Percentiles rank a stretch among this genome's conserved stretches.
Conservation (phyloP, 2,113 vertebrate species). For the Cyprinodon tularosa region DNA sequence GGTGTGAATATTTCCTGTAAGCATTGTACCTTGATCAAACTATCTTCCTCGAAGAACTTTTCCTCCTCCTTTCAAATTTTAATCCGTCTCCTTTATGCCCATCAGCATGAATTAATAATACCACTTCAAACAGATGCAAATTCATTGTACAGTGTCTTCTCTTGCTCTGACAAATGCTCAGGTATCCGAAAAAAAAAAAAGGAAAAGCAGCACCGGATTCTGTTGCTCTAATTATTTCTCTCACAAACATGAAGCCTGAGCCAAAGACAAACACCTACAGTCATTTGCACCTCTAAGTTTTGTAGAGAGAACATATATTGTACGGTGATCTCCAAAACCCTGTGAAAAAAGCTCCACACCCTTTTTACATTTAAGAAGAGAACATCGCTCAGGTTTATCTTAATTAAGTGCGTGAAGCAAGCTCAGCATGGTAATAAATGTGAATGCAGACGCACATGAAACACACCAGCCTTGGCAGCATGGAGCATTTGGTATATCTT, state of each 20-base stretch:
- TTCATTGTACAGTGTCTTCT: conserved; percentile 70
- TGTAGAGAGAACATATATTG: conserved; percentile 48
- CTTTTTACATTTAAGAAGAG: conserved; percentile 32
- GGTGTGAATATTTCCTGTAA: not conserved
- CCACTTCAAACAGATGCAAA: conserved; percentile 78
- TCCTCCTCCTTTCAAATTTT: conserved; percentile 38
- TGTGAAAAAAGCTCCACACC: conserved; percentile 25
- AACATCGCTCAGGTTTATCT: conserved; percentile 38
- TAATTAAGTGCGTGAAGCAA: conserved; percentile 41
- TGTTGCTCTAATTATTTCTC: conserved; percentile 59
- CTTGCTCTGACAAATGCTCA: conserved; percentile 71
- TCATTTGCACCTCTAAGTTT: conserved; percentile 53
- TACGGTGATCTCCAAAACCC: conserved; percentile 47
- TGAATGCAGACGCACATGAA: conserved; percentile 24
- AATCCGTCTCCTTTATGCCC: conserved; percentile 58
- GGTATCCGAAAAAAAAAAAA: conserved; percentile 58
- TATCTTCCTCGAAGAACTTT: conserved; percentile 34
- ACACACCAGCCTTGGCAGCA: conserved; percentile 52
- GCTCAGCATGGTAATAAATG: conserved; percentile 20
- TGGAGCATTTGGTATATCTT: conserved; percentile 54
- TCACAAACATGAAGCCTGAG: conserved; percentile 17
- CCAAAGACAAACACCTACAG: conserved; percentile 49
- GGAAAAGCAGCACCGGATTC: conserved; percentile 39
- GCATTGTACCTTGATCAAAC: conserved; percentile 42
- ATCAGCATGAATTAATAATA: conserved; percentile 77